phyloP scores from a whole-genome alignment of 2,113 vertebrate genomes.

The Heterocephalus glaber region DNA sequence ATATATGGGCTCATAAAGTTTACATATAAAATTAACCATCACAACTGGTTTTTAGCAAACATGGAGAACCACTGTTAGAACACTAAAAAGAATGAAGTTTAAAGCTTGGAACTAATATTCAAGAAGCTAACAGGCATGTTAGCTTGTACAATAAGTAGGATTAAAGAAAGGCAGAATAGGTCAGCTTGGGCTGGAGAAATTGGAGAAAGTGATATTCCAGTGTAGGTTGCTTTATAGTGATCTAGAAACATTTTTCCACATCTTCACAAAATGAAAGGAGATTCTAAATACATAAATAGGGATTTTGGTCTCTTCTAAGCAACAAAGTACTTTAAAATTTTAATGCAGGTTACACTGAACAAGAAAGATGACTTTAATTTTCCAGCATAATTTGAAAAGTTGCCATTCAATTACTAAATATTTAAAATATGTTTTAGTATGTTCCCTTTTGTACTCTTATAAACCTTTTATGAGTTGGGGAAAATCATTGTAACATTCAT shows the following conservation, averaged over 20 bases:
- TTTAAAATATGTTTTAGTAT: constrained; percentile 72
- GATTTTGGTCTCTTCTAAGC: constrained; percentile 48
- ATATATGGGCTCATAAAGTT: not conserved
- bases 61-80: not conserved
- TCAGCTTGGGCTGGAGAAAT: not conserved
- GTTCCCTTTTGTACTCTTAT: constrained; percentile 70
- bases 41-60: not conserved
- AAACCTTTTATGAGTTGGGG: constrained; percentile 75
- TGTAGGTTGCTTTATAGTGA: not conserved
- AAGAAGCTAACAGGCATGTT: not conserved
- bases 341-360: constrained; percentile 21
- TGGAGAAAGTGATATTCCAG: not conserved
- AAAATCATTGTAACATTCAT: constrained; percentile 62
- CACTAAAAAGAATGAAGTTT: not conserved
- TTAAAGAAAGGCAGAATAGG: not conserved
- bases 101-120: not conserved
- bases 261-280: not conserved
- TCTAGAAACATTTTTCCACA: constrained; percentile 12
- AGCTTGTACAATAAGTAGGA: not conserved
- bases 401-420: constrained; percentile 79
- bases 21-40: not conserved
- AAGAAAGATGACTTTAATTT: constrained; percentile 79
- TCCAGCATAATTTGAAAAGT: constrained; percentile 76
- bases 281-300: constrained; percentile 33
- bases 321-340: constrained; percentile 53